These are phyloP conservation scores for Lacerta agilis DNA, from an alignment of 2,797 vertebrate genomes.

Conservation along the genomic window DNA sequence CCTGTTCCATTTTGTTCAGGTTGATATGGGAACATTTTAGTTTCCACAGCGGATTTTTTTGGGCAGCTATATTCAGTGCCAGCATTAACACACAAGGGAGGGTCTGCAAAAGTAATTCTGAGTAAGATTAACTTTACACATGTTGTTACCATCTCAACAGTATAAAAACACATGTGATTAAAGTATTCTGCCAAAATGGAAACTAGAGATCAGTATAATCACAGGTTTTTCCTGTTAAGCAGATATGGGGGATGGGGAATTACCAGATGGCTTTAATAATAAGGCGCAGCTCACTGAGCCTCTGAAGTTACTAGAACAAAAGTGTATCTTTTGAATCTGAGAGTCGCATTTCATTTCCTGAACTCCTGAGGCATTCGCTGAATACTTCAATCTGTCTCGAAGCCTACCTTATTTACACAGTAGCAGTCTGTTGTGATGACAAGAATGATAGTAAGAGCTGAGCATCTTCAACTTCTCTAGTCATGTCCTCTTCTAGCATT, in stretches of 20 bases:
- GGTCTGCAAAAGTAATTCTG: constrained; percentile 57
- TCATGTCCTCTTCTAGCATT: constrained; percentile 22
- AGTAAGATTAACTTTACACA: constrained; percentile 54
- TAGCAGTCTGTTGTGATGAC: constrained; percentile 11
- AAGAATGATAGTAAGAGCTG: background rate
- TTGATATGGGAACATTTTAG: constrained; percentile 26
- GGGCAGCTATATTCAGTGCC: constrained; percentile 44
- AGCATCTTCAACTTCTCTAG: background rate
- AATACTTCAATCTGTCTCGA: constrained; percentile 11
- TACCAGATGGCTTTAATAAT: constrained; percentile 73
- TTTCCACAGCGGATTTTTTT: constrained; percentile 32
- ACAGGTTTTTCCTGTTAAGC: constrained; percentile 57
- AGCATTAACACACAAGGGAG: constrained; percentile 38
- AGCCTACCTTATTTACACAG: background rate
- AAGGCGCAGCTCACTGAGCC: constrained; percentile 47
- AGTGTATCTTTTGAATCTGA: constrained; percentile 51
- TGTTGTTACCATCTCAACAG: constrained; percentile 62
- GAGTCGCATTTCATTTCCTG: constrained; percentile 23
- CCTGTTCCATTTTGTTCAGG: constrained; percentile 20
- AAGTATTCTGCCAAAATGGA: constrained; percentile 66
- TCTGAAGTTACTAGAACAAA: constrained; percentile 54
- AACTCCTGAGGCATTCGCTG: constrained; percentile 24
- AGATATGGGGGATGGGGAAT: constrained; percentile 44
- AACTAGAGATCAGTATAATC: constrained; percentile 63
- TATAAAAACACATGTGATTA: constrained; percentile 70